A percentile compares a stretch with the other conserved stretches of the same genome.
Evolutionary conservation across 2,797 vertebrate genomes (phyloP).

Genomic region (Hafferia zeledoni): DNA sequence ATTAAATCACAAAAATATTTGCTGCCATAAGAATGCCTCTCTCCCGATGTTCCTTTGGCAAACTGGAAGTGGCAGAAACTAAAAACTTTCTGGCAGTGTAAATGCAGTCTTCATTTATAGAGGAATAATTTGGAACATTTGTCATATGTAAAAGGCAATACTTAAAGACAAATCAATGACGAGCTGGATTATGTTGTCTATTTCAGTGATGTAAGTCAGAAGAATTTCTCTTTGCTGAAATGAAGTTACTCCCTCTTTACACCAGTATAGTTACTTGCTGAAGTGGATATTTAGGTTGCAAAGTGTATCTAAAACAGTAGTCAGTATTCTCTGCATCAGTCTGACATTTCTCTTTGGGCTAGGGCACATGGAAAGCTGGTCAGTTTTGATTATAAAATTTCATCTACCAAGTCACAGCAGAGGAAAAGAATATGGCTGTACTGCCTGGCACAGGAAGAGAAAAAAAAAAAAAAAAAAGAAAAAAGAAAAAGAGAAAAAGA

Average conservation of each 20-base stretch:
- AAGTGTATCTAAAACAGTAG: neutral
- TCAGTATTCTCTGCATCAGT: neutral
- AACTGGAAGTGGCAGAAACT: neutral
- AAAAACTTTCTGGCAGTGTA: neutral
- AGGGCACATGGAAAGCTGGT: neutral
- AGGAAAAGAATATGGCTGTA: neutral
- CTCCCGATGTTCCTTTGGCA: neutral
- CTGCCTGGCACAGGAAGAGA: neutral
- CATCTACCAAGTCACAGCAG: neutral
- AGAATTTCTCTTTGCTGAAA: neutral
- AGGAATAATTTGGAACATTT: neutral
- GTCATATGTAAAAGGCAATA: neutral
- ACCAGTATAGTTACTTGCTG: neutral
- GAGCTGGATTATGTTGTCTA: neutral
- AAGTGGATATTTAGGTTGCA: neutral
- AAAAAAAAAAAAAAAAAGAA: no score
- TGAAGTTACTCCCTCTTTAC: neutral
- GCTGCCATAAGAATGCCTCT: neutral
- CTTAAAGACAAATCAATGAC: neutral
- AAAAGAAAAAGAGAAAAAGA: fast-evolving
- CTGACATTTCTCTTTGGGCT: neutral
- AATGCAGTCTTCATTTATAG: neutral
- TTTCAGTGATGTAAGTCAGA: neutral
- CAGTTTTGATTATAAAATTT: neutral
- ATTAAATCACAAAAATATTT: neutral